phyloP scores from a whole-genome alignment of 2,888 invertebrate species.

The Lucinisca nassula region DNA sequence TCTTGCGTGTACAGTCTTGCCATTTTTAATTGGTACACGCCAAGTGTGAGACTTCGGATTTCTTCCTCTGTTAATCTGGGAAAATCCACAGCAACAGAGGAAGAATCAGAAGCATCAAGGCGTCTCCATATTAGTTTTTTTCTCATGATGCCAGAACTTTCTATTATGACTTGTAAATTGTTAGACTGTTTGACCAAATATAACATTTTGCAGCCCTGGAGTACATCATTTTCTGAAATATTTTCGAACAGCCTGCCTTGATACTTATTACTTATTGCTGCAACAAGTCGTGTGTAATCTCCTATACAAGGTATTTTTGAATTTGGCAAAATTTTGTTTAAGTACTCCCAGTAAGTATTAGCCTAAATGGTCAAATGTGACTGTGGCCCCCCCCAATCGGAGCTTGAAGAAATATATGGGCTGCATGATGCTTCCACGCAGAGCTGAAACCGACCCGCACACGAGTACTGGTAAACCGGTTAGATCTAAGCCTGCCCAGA shows the following conservation, averaged over 20 bases:
- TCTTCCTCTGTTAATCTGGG: neutral
- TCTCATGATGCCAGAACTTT: neutral
- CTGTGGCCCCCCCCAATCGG: too few relatives aligned
- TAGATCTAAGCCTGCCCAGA: too few relatives aligned
- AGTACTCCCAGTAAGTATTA: slow-evolving; percentile 21
- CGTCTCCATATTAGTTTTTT: neutral
- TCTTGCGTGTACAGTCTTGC: neutral
- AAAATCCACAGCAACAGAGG: neutral
- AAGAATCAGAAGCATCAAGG: neutral
- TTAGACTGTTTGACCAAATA: neutral
- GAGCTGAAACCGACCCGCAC: slow-evolving; percentile 54
- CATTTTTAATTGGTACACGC: neutral
- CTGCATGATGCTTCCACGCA: slow-evolving; percentile 18
- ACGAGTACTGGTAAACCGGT: too few relatives aligned
- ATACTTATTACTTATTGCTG: neutral
- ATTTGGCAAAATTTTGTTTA: slow-evolving; percentile 11
- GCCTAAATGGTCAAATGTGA: too few relatives aligned
- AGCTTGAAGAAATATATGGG: too few relatives aligned
- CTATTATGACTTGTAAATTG: neutral
- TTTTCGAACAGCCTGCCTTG: neutral
- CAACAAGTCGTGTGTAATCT: neutral
- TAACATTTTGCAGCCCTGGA: neutral
- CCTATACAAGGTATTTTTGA: neutral
- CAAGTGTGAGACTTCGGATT: neutral
- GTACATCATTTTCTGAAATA: neutral